These are phyloP conservation scores for Suncus etruscus DNA, from an alignment of 2,113 vertebrate species.

Conservation along the genomic window DNA sequence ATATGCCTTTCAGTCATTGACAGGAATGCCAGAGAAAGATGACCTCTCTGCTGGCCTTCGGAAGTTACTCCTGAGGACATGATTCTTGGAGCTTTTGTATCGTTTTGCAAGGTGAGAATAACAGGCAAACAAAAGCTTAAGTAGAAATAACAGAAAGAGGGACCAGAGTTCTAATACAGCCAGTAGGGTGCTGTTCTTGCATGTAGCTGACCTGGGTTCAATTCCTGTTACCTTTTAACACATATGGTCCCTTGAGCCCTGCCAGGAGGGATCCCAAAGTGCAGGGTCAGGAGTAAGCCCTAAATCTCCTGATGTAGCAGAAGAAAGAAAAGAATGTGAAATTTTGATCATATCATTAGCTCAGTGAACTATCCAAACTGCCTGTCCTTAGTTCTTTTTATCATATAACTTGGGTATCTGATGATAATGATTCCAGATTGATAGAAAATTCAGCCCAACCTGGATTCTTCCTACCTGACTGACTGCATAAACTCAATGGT, in stretches of 20 bases:
- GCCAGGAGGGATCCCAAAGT: no score
- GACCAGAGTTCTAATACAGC: no score
- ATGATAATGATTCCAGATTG: slow-evolving; percentile 13
- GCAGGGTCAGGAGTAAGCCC: no score
- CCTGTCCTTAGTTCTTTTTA: no score
- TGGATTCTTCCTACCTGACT: not conserved
- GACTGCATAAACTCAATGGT: not conserved
- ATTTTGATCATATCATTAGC: not conserved
- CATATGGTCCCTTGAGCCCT: no score
- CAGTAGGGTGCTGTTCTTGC: no score
- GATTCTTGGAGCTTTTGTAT: not conserved
- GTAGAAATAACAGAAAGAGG: no score
- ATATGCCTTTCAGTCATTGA: slow-evolving; percentile 19
- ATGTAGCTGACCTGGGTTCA: no score
- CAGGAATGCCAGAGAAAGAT: not conserved
- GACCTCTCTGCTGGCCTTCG: slow-evolving; percentile 49
- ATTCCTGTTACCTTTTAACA: no score
- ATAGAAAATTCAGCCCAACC: no score
- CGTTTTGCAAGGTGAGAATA: not conserved
- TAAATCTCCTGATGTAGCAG: not conserved
- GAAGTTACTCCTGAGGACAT: slow-evolving; percentile 24
- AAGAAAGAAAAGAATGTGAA: slow-evolving; percentile 31
- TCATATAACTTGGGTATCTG: slow-evolving; percentile 32
- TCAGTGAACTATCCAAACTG: no score
- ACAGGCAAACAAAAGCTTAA: not conserved